These are phyloP conservation scores for Pachypanchax playfairii DNA, from an alignment of 2,113 vertebrate genomes.

Conservation along the genomic window DNA sequence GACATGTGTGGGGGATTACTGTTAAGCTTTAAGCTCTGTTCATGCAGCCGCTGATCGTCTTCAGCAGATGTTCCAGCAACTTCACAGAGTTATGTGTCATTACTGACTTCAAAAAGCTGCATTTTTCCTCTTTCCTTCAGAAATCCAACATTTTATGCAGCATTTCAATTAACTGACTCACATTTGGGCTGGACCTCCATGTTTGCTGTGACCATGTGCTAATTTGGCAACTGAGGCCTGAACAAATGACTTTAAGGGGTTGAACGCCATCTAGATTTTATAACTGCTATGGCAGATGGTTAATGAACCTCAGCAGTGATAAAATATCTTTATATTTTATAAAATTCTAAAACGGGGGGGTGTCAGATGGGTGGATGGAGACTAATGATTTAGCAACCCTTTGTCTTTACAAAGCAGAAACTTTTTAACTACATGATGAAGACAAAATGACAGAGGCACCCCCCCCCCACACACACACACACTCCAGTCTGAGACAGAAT, in stretches of 20 bases:
- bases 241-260: conserved; percentile 51
- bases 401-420: conserved; percentile 25
- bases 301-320: conserved; percentile 69
- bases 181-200: conserved; percentile 30
- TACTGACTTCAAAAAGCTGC: conserved; percentile 48
- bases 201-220: conserved; percentile 54
- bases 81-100: conserved; percentile 48
- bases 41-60: conserved; percentile 60
- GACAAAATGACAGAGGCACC: conserved; percentile 19
- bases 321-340: conserved; percentile 58
- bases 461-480: too few relatives aligned
- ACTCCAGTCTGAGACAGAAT: conserved; percentile 19
- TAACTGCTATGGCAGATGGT: conserved; percentile 68
- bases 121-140: conserved; percentile 38
- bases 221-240: conserved; percentile 51
- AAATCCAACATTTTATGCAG: conserved; percentile 57
- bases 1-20: conserved; percentile 47
- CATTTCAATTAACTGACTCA: conserved; percentile 42
- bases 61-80: conserved; percentile 48
- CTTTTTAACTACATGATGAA: background rate
- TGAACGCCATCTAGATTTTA: conserved; percentile 62
- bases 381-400: conserved; percentile 53
- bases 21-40: conserved; percentile 48
- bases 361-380: conserved; percentile 34
- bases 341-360: conserved; percentile 25